Conservation (phyloP, 2,797 vertebrate species). For the Gymnothorax javanicus region DNA sequence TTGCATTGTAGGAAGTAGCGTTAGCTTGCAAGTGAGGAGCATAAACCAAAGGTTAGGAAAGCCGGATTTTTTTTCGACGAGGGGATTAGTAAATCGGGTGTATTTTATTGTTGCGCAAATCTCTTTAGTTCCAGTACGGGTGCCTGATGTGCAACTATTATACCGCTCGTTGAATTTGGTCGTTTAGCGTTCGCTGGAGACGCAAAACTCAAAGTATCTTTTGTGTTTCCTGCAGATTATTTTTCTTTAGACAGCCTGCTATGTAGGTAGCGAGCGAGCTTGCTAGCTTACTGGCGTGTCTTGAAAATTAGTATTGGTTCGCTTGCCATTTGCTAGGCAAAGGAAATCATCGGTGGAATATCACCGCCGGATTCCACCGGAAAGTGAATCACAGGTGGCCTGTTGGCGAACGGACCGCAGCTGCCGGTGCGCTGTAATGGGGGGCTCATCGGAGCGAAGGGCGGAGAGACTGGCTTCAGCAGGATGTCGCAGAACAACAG, state of each 20-base stretch:
- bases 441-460: slow-evolving; percentile 74
- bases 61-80: not conserved
- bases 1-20: slow-evolving; percentile 1
- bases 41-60: not conserved
- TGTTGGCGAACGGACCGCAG: not conserved
- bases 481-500: slow-evolving; percentile 61
- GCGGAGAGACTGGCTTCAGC: slow-evolving; percentile 69
- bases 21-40: not conserved
- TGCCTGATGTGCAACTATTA: no score
- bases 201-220: not conserved
- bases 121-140: not conserved
- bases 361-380: not conserved
- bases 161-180: not conserved
- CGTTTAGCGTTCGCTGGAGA: not conserved
- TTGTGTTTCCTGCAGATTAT: not conserved
- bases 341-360: slow-evolving; percentile 16
- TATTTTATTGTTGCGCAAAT: not conserved
- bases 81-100: not conserved
- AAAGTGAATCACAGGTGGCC: not conserved
- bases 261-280: no score
- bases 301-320: not conserved
- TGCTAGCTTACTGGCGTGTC: no score
- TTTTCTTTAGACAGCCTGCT: not conserved
- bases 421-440: slow-evolving; percentile 57
- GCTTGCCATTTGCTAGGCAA: not conserved